Evolutionary conservation across 1,140 invertebrate genomes (phyloP).

Genomic region (Drosophila tristis): DNA sequence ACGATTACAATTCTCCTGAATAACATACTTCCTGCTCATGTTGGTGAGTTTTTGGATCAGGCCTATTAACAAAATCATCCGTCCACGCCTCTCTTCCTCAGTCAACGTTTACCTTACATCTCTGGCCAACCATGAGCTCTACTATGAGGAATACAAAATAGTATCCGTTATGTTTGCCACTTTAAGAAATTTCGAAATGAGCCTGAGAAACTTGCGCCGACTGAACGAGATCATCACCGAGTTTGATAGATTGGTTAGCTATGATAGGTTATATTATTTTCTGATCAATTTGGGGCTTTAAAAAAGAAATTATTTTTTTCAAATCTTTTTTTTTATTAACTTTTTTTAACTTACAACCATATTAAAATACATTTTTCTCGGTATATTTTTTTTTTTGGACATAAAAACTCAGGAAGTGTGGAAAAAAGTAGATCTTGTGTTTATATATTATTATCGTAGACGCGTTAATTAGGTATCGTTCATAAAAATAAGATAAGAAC

Average conservation of each 20-base stretch:
- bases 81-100: constrained; percentile 75
- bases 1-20: constrained; percentile 92
- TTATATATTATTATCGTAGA: too few relatives aligned
- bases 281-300: too few relatives aligned
- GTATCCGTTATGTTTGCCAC: constrained; percentile 97
- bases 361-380: too few relatives aligned
- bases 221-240: constrained; percentile 95
- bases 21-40: constrained; percentile 93
- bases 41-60: constrained; percentile 87
- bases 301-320: too few relatives aligned
- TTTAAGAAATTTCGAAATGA: constrained; percentile 89
- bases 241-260: constrained; percentile 88
- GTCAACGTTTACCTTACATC: constrained; percentile 91
- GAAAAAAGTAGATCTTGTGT: too few relatives aligned
- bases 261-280: too few relatives aligned
- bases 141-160: constrained; percentile 92
- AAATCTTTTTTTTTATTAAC: too few relatives aligned
- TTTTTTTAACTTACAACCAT: too few relatives aligned
- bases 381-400: too few relatives aligned
- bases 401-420: too few relatives aligned
- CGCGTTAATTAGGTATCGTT: too few relatives aligned
- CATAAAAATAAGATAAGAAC: too few relatives aligned
- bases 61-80: background rate
- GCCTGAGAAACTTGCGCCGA: constrained; percentile 89
- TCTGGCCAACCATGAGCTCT: constrained; percentile 89